These are phyloP conservation scores for Dryocosmus kuriphilus DNA, from an alignment of 2,888 invertebrate genomes.

Conservation along the genomic window DNA sequence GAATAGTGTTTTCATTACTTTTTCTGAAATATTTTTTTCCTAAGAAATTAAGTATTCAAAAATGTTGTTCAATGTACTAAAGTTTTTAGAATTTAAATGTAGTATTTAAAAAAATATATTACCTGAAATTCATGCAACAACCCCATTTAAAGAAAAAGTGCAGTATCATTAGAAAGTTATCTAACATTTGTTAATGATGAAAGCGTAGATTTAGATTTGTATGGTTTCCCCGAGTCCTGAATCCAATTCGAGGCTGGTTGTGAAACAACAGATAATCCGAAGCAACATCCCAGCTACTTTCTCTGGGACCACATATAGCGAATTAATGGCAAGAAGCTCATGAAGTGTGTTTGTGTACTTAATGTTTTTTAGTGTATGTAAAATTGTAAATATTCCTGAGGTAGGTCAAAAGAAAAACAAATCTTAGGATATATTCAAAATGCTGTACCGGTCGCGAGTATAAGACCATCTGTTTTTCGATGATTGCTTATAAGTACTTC, in stretches of 20 bases:
- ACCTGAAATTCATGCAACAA: no score
- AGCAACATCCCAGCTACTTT: not conserved
- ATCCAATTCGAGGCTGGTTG: conserved; percentile 2
- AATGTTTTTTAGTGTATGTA: conserved; percentile 25
- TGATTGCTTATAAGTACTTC: no score
- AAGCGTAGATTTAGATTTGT: not conserved
- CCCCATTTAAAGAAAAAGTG: no score
- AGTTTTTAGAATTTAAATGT: no score
- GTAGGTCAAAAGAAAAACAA: conserved; percentile 43
- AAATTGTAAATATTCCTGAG: conserved; percentile 30
- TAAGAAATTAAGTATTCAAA: no score
- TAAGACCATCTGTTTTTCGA: no score
- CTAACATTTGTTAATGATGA: not conserved
- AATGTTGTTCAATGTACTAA: no score
- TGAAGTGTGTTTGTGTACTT: conserved; percentile 39
- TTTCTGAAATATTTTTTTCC: no score
- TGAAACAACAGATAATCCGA: not conserved
- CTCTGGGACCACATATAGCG: conserved; percentile 5
- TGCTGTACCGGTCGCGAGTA: no score
- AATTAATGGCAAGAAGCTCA: conserved; percentile 14
- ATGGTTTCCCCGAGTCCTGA: not conserved
- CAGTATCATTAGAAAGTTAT: not conserved
- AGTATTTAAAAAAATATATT: no score
- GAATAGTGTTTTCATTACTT: no score
- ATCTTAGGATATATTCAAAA: not conserved